Base-by-base conservation (phyloP, 2,797 vertebrate genomes). In the Leptodon cayanensis region DNA sequence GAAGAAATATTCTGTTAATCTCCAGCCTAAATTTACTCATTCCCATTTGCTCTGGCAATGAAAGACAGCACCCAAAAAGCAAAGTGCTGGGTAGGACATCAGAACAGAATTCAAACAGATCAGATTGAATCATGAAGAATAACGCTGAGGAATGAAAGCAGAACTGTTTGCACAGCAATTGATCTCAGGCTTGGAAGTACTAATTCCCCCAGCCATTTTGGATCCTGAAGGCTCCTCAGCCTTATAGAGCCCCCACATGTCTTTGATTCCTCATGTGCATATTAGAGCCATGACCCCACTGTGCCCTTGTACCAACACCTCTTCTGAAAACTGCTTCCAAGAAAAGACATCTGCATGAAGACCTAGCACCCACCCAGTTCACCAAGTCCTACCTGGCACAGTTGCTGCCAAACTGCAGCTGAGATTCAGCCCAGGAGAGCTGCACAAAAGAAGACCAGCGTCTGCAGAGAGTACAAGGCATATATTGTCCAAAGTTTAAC, bases 151-250 rank as follows among this genome's bases (percentile, higher is more conserved):
- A 96, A 95, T 54, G 66, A 93, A 93, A 95, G 69, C 55, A 84
- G 44, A 95, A 85, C 71, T 87, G 59, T 87, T 87, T 89, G 86
- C 78, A 95, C 84, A 96, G 78, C 67, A 74, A 59, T 93, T 82
- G 31, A 67, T 74, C 67, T 87, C 12, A 1, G 16, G 21, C 47
- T 85, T 83, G 70, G 58, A 92, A 79, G 40, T 40, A 18, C 49
- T 82, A 65, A 67, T 77, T 89, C 21, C 29, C 20, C 24, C 44
- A 62, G 52, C 4, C 67, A 61, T 92, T 93, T 96, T 69, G 85
- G 67, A 71, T 71, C 35, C 65, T 7, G 5, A 80, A 82, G 31
- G 28, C 47, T 90, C 28, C 44, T 73, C 69, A 87, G 63, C 37
- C n/a, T 55, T 69, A 11, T 3, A 54, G 19, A 77, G 50, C 62